Percentiles rank a stretch among this genome's conserved stretches.
These are phyloP conservation scores for Ectemnius lituratus DNA, from an alignment of 2,888 invertebrate genomes.

Conservation along the genomic window DNA sequence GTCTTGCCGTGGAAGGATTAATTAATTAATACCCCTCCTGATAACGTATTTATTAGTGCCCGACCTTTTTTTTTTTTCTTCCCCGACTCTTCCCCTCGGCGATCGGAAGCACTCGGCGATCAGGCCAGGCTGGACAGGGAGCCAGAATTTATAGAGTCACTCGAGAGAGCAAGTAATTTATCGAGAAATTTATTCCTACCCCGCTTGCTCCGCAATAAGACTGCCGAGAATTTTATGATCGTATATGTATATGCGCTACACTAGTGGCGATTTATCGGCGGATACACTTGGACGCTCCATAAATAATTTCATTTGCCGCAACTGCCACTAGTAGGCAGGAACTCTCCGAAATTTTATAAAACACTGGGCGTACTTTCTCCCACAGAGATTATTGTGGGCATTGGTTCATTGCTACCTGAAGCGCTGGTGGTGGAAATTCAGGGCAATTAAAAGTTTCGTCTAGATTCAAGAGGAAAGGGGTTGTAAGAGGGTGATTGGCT, in stretches of 20 bases:
- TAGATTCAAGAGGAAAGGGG: background rate
- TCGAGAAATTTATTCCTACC: slow-evolving; percentile 44
- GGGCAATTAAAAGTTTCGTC: background rate
- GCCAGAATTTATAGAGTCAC: slow-evolving; percentile 33
- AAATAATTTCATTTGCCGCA: slow-evolving; percentile 33
- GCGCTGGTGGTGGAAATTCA: background rate
- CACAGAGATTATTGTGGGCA: slow-evolving; percentile 39
- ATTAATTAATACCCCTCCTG: slow-evolving; percentile 41
- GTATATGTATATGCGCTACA: slow-evolving; percentile 23
- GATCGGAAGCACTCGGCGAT: too few species aligned
- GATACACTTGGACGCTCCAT: slow-evolving; percentile 37
- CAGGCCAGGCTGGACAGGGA: background rate
- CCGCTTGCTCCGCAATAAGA: slow-evolving; percentile 25
- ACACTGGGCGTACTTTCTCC: slow-evolving; percentile 27
- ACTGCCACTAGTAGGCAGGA: slow-evolving; percentile 22
- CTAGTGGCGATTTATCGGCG: slow-evolving; percentile 43
- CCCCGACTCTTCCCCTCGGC: background rate
- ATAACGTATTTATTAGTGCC: slow-evolving; percentile 41
- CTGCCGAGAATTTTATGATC: slow-evolving; percentile 42
- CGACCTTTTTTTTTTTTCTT: slow-evolving; percentile 9
- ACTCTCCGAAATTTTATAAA: slow-evolving; percentile 41
- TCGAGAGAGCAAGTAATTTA: slow-evolving; percentile 33
- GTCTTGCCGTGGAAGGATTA: slow-evolving; percentile 42
- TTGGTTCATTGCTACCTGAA: background rate
- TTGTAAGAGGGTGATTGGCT: background rate